Base-by-base conservation (phyloP, 2,888 invertebrate genomes). In the Branchellion lobata region DNA sequence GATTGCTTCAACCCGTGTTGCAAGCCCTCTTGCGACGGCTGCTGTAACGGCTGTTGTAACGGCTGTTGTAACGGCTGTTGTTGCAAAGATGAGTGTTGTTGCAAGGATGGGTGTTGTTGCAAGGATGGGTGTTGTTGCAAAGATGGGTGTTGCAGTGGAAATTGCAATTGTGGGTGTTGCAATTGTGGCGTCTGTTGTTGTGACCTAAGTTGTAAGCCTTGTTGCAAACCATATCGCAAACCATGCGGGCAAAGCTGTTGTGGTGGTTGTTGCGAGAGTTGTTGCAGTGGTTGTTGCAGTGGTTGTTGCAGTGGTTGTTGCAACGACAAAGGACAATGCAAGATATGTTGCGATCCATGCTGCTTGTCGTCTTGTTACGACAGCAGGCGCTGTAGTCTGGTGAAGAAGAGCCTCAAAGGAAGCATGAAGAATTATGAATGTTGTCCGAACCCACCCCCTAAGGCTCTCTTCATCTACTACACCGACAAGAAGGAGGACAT, bases 351-450 rank as follows among this genome's bases (percentile, higher is more conserved):
- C 29, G 8, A 18, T 61, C 76, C 57, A 18, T 76, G 65, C 40
- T n/a, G 29, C 1, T 31, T 8, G 14, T 36, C 77, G 0, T 33
- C 33, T 29, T 33, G 53, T 18, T 75, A 29, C n/a, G 61, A 21
- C 18, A 24, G 3, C 21, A n/a, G 3, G 3, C 5, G 61, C 1
- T 24, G n/a, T 0, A 57, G 65, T 21, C 57, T 18, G 14, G 0
- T 11, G 8, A 31, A 1, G 33, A 14, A 18, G 5, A 33, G 24
- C n/a, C 31, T n/a, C 51, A 53, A 51, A 5, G 33, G 40, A 33
- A 77, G n/a, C 18, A 77, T 77, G 77, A 77, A 77, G 65, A 77
- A 77, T 33, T 77, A 77, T 31, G 77, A 77, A 65, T 24, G 53
- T n/a, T 77, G 77, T 65, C 77, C 77, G 11, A 65, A 14, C 31